Evolutionary conservation across 2,797 vertebrate species (phyloP).

Genomic region (Onychomys arenicola): DNA sequence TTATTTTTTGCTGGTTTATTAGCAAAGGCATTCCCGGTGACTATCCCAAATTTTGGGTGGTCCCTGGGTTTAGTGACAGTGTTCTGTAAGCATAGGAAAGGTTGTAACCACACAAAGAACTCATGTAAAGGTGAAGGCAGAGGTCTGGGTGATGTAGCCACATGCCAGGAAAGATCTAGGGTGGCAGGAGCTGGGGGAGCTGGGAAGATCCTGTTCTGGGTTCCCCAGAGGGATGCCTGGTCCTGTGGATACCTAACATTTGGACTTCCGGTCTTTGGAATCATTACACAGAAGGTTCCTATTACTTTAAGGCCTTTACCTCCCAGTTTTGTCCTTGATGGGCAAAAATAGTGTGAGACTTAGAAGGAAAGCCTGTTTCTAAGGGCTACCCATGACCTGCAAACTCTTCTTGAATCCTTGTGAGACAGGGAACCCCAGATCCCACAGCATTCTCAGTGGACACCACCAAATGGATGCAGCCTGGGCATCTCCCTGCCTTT

Average conservation of each 20-base stretch:
- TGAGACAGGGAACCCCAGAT: no score
- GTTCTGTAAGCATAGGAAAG: not conserved
- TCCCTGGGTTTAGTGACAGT: not conserved
- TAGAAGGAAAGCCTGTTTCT: not conserved
- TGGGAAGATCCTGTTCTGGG: no score
- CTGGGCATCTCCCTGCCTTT: not conserved
- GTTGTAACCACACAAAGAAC: not conserved
- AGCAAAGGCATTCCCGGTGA: not conserved
- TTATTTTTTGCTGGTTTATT: not conserved
- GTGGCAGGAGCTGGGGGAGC: not conserved
- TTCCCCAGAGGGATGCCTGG: not conserved
- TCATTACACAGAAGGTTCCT: no score
- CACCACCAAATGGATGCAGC: not conserved
- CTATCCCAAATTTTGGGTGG: rapidly evolving
- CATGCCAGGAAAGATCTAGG: rapidly evolving
- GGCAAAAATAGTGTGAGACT: not conserved
- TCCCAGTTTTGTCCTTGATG: not conserved
- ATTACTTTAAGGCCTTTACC: not conserved
- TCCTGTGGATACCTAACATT: not conserved
- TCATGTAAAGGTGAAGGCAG: not conserved
- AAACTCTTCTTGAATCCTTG: not conserved
- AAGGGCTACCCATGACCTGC: no score
- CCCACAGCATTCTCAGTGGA: not conserved
- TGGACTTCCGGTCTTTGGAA: not conserved
- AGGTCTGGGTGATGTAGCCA: rapidly evolving